These are phyloP conservation scores for Acleris literana DNA, from an alignment of 2,888 invertebrate genomes.

Conservation along the genomic window DNA sequence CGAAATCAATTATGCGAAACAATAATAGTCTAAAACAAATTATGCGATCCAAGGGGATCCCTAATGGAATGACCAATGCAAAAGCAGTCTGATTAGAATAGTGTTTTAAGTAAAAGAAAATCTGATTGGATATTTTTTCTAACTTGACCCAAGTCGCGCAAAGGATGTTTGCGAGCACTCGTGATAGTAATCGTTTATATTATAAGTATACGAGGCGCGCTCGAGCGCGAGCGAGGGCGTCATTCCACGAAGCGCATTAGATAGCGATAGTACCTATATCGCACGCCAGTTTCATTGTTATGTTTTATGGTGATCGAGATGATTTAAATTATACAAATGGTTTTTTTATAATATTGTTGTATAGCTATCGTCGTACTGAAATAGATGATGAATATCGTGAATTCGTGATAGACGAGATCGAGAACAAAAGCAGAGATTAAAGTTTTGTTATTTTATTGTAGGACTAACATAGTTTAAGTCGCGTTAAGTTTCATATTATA, in stretches of 20 bases:
- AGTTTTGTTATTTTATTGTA: conserved; percentile 22
- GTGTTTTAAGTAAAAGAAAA: too few relatives aligned
- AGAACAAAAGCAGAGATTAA: conserved; percentile 23
- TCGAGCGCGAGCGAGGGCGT: too few relatives aligned
- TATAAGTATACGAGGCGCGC: too few relatives aligned
- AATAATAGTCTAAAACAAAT: too few relatives aligned
- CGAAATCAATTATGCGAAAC: too few relatives aligned
- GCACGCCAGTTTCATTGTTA: not conserved
- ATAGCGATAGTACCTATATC: not conserved
- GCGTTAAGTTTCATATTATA: conserved; percentile 24
- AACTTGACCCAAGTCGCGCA: too few relatives aligned
- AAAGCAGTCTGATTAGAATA: too few relatives aligned
- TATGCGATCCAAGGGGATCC: too few relatives aligned
- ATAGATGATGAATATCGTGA: not conserved
- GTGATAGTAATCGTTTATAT: too few relatives aligned
- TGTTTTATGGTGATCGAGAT: not conserved
- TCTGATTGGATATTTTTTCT: too few relatives aligned
- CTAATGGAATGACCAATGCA: too few relatives aligned
- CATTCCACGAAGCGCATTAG: not conserved
- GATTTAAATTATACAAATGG: not conserved
- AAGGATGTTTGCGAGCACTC: too few relatives aligned
- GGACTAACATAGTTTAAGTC: conserved; percentile 8
- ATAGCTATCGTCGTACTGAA: not conserved
- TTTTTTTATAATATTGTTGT: conserved; percentile 7
- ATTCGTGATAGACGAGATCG: not conserved